Base-by-base conservation (phyloP, 2,113 vertebrate species). In the Muntiacus reevesi region DNA sequence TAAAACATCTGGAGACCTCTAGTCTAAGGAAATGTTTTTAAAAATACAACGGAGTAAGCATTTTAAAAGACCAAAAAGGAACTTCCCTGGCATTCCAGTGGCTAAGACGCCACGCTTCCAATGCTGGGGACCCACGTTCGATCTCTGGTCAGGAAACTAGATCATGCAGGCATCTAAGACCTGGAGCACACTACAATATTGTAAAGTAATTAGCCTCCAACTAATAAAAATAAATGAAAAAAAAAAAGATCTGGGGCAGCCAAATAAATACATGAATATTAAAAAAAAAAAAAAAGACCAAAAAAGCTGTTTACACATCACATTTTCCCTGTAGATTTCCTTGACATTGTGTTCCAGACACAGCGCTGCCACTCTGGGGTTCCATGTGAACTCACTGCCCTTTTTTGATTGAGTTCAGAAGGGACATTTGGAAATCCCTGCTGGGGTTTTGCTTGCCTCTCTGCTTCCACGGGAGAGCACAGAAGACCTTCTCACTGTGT, bases 121-220 rank as follows among this genome's bases (percentile, higher is more conserved):
- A n/a, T 71, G n/a, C n/a, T 11, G 21, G n/a, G 64, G n/a, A 71
- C 64, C 64, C 2, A 1, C n/a, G 9, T 71, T 71, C 4, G 0
- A 11, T 71, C 64, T 71, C 64, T 71, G 64, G n/a, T 71, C 64
- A 71, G n/a, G n/a, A 17, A 36, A 71, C 64, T 21, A 71, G 64
- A 36, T 36, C n/a, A 36, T 71, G 36, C 64, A 19, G 9, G n/a
- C 64, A 71, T 5, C 64, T 11, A 36, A 71, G n/a, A 21, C 9
- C n/a, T 71, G 64, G 64, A 16, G 64, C 1, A 0, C 40, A 40
- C 40, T 40, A 40, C 40, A 40, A 40, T 40, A 40, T 40, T 40
- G 40, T 40, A 40, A 40, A 40, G 40, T 40, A 40, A 40, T 40
- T 40, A 40, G 40, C 40, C 40, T 40, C 40, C 40, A 40, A 40